Evolutionary conservation across 2,797 vertebrate genomes (phyloP), one percentile per base, ranked within the genome.

Genomic region (Pseudochaenichthys georgianus): DNA sequence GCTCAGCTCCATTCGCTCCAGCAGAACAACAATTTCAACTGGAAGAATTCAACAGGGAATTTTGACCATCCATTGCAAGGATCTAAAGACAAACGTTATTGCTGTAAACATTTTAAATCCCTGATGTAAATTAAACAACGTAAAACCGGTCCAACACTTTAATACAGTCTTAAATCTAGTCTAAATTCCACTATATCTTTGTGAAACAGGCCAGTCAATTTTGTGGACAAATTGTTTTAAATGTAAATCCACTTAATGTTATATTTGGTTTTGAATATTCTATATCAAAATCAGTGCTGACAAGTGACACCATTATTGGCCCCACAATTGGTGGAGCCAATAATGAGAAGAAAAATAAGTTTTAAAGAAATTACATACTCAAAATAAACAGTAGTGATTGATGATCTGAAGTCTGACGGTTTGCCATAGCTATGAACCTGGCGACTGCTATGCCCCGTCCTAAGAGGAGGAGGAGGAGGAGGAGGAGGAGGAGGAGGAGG

Each of bases 201-300:
- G 16, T 50, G 38, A 42, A 62, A 46, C 43, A 16, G 13, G 57
- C 57, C n/a, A 43, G 57, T 43, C n/a, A 60, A 13, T 43, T 60
- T 57, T 38, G 16, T 6, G 7, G 23, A 23, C 16, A 16, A 6
- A 47, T 5, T 47, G 15, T 16, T 34, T 57, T 57, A 43, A 9
- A 60, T 34, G 34, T 34, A 34, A 34, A 34, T 34, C 34, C 34
- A 34, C 34, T 7, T 34, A 5, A 34, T 34, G 34, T 34, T 7
- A 34, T 34, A 34, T 7, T 34, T 34, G 34, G 34, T 34, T 34
- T 34, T 34, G 34, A 34, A 23, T 23, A 23, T 23, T 23, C 3
- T 23, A 23, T 23, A 48, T 34, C 51, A 64, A 63, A 51, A 64
- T 51, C 47, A 41, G 31, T 61, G 23, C 10, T 15, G 46, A 50